Evolutionary conservation across 2,888 invertebrate genomes (phyloP).

Genomic region (Ptychoptera albimana): DNA sequence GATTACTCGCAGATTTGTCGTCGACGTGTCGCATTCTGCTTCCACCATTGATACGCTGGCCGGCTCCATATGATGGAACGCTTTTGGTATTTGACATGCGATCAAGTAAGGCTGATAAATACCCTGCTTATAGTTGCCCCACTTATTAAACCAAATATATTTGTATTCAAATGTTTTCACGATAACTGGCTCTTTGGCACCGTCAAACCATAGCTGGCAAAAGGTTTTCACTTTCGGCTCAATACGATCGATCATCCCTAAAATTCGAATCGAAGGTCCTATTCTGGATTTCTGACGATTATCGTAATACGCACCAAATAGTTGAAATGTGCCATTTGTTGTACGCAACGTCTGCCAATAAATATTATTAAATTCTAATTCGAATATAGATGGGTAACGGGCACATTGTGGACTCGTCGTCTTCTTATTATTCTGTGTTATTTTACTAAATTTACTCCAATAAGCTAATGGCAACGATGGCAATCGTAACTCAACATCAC

Average conservation of each 20-base stretch:
- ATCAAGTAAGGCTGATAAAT: conserved; percentile 83
- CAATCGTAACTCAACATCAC: conserved; percentile 60
- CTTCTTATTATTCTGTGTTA: conserved; percentile 48
- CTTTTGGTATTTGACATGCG: conserved; percentile 71
- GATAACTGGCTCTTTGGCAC: conserved; percentile 62
- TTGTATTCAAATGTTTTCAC: conserved; percentile 78
- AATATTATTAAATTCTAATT: conserved; percentile 81
- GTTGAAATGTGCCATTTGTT: conserved; percentile 74
- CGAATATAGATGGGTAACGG: conserved; percentile 75
- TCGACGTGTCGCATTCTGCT: conserved; percentile 68
- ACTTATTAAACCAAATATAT: conserved; percentile 86
- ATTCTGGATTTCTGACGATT: conserved; percentile 58
- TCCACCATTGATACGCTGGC: conserved; percentile 76
- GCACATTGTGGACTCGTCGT: conserved; percentile 51
- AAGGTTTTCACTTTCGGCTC: conserved; percentile 67
- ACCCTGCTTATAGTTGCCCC: conserved; percentile 86
- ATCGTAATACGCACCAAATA: conserved; percentile 83
- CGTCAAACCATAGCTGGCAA: conserved; percentile 84
- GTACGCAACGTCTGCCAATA: conserved; percentile 82
- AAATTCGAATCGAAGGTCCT: conserved; percentile 68
- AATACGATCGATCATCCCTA: conserved; percentile 81
- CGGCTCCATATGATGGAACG: conserved; percentile 54
- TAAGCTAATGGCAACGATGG: conserved; percentile 74
- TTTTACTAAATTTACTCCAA: conserved; percentile 44
- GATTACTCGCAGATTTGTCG: conserved; percentile 69